Base-by-base conservation (phyloP, 2,797 vertebrate genomes). In the Pristis pectinata region DNA sequence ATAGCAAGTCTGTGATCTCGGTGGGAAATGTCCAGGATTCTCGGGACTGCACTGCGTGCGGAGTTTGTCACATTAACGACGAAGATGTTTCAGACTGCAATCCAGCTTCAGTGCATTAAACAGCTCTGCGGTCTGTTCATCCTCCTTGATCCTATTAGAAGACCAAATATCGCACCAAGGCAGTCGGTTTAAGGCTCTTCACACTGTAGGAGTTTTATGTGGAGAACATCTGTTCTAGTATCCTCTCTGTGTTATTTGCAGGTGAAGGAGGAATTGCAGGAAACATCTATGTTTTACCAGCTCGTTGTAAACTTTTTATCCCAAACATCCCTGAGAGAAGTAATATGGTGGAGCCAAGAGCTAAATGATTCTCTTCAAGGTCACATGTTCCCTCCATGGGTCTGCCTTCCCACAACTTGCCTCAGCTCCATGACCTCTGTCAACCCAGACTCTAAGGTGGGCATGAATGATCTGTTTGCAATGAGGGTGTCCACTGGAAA, bases 221-320 rank as follows among this genome's bases (percentile, higher is more conserved):
- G 64, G 61, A 24, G 91, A 89, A 44, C 91, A 72, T 37, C 37
- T 72, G 24, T 67, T 37, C 22, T 44, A 41, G 17, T 34, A 24
- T 93, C 41, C 27, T 74, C 24, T 93, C 10, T 93, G 70, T 72
- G n/a, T 93, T 95, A 56, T 95, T 95, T 95, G 9, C 95, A 98
- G 97, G 95, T 95, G 95, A 94, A 95, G 70, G 94, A 96, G 17
- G 72, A 37, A 93, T 95, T 96, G 34, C 94, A 22, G 94, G 95
- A 95, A 94, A 56, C 94, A 59, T 95, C 95, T 15, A 0, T 8
- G 2, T 97, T 97, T 95, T 96, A 96, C 85, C 95, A 95, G 94
- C 95, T 96, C n/a, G 94, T 96, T 44, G 95, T 95, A 94, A 96
- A 94, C 2, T 97, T 97, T 95, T 96, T 98, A 93, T 96, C 95